Evolutionary conservation across 2,888 invertebrate species (phyloP), one percentile per base, ranked within the genome.

Genomic region (Malthinus seriepunctatus): DNA sequence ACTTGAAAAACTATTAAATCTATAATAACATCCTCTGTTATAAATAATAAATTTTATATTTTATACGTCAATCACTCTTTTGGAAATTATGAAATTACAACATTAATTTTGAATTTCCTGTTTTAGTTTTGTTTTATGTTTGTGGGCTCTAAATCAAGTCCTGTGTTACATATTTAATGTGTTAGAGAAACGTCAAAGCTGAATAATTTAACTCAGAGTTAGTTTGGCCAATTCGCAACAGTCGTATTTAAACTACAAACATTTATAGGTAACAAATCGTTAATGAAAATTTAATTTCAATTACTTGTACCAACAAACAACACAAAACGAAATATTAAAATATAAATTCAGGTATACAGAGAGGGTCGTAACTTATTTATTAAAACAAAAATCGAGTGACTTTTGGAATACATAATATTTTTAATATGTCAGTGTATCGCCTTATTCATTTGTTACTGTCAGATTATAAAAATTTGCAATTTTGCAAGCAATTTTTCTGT

Each of bases 201-300:
- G 48, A 54, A 54, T 54, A 54, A 54, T 54, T 54, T 33, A 54
- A 52, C 35, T 52, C 37, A 37, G 45, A 34, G 46, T 35, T 14
- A 45, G 52, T 46, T 52, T 46, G 52, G 52, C 45, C 52, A 52
- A 32, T 52, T 52, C 12, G 37, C 45, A 46, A 32, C 46, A 45
- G 23, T 23, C 23, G 3, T 23, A 23, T 46, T 32, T 35, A 35
- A 37, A 46, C 35, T 32, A 34, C 45, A 45, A 52, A 45, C 52
- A 32, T 45, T 37, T 45, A 45, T 44, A 52, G 45, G 34, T 46
- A 37, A 34, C 34, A 52, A 45, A 52, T 52, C 45, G 45, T 37
- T 8, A 8, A 14, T 23, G 23, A 23, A 23, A 23, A 23, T 23
- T 23, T 23, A 23, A 23, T 23, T 23, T 23, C 5, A 23, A 23